phyloP scores from a whole-genome alignment of 2,888 invertebrate genomes.

The Adineta ricciae region DNA sequence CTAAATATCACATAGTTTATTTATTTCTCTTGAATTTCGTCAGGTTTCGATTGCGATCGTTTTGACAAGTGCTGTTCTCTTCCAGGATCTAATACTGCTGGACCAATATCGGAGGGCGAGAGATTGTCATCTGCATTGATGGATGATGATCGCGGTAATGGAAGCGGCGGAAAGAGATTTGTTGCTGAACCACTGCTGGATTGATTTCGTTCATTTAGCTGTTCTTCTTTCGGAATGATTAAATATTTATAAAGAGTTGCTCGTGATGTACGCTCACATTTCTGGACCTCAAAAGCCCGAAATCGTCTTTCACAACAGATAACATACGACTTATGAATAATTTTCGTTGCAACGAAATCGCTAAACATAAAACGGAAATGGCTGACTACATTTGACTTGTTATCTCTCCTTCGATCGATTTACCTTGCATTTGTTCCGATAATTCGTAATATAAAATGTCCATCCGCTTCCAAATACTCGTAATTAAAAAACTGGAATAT shows the following conservation, averaged over 20 bases:
- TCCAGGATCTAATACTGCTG: background rate
- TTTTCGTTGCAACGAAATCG: background rate
- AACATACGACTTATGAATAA: background rate
- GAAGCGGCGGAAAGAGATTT: background rate
- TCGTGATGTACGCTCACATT: background rate
- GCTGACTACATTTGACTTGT: no score
- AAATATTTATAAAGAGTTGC: conserved; percentile 2
- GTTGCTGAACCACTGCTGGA: background rate
- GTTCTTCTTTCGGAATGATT: background rate
- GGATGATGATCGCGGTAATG: background rate
- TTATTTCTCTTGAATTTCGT: background rate
- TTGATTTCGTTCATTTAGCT: background rate
- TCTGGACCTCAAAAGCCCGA: background rate
- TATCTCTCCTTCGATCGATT: background rate
- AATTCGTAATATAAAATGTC: background rate
- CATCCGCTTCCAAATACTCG: background rate
- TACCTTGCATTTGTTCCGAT: conserved; percentile 16
- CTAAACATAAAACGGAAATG: background rate
- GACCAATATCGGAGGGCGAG: background rate
- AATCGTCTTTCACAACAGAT: background rate
- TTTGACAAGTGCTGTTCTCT: background rate
- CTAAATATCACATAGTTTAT: no score
- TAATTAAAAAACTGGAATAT: background rate
- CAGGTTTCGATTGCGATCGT: background rate
- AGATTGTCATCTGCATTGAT: background rate